Evolutionary conservation across 2,797 vertebrate genomes (phyloP).

Genomic region (Rhinella marina): DNA sequence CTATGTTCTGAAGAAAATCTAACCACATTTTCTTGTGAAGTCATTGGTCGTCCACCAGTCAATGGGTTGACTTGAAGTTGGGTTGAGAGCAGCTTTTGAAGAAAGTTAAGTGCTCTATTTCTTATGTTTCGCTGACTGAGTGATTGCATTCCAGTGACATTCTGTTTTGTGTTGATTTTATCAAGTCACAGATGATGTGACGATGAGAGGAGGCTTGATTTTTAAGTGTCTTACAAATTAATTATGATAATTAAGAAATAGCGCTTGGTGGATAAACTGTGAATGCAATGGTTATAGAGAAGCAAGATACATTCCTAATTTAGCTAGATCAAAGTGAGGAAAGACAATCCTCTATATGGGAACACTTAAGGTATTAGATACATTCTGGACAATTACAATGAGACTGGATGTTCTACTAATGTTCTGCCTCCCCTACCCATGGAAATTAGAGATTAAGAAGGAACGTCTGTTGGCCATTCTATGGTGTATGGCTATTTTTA

Average conservation of each 20-base stretch:
- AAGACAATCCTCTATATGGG: background rate
- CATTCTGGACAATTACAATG: no score
- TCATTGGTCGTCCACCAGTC: background rate
- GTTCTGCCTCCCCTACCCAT: no score
- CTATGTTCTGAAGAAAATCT: background rate
- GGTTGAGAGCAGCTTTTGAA: background rate
- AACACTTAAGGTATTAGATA: background rate
- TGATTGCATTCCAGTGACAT: background rate
- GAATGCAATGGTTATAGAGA: background rate
- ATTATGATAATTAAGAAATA: background rate
- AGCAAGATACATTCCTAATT: background rate
- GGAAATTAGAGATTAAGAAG: background rate
- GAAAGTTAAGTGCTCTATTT: background rate
- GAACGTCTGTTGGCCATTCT: background rate
- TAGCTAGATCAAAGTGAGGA: background rate
- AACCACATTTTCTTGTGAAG: background rate
- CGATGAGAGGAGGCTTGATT: background rate
- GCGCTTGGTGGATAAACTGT: background rate
- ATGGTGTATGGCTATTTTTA: no score
- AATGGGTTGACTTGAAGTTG: no score
- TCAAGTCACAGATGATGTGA: background rate
- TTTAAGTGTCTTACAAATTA: background rate
- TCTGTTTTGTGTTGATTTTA: background rate
- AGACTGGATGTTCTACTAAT: no score
- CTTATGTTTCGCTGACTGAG: background rate